A percentile compares a stretch with the other conserved stretches of the same genome.
Conservation (phyloP, 2,113 vertebrate species). For the Crotalus horridus region DNA sequence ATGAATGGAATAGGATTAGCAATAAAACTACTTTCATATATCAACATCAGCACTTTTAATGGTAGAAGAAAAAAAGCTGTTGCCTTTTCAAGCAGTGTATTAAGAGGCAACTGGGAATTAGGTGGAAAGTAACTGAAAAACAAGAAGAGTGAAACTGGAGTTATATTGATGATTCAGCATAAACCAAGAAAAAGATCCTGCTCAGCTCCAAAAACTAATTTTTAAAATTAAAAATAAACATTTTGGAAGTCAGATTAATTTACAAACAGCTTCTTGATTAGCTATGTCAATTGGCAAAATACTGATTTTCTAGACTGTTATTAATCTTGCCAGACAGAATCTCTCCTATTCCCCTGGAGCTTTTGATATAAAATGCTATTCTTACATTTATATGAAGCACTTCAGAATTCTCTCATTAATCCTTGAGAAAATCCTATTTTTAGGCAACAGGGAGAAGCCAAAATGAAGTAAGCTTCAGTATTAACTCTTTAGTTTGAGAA, state of each 20-base stretch:
- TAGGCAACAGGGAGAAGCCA: not conserved
- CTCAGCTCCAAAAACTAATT: slow-evolving; percentile 13
- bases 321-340: slow-evolving; percentile 15
- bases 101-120: slow-evolving; percentile 27
- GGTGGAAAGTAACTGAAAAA: slow-evolving; percentile 15
- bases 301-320: not conserved
- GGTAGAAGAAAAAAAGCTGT: fast-evolving
- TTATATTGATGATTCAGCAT: slow-evolving; percentile 49
- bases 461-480: not conserved
- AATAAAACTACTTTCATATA: fast-evolving
- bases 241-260: slow-evolving; percentile 43
- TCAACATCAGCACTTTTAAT: not conserved
- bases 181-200: slow-evolving; percentile 7
- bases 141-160: slow-evolving; percentile 35
- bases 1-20: not conserved
- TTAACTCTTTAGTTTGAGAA: slow-evolving; percentile 2
- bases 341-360: not conserved
- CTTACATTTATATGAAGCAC: not conserved
- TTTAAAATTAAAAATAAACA: slow-evolving; percentile 33
- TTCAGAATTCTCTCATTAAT: slow-evolving; percentile 20
- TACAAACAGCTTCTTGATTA: slow-evolving; percentile 1
- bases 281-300: slow-evolving; percentile 19
- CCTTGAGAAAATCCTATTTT: not conserved
- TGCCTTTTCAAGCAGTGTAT: not conserved
- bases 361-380: not conserved